phyloP scores from a whole-genome alignment of 2,113 vertebrate species.

The Spilogale gracilis region DNA sequence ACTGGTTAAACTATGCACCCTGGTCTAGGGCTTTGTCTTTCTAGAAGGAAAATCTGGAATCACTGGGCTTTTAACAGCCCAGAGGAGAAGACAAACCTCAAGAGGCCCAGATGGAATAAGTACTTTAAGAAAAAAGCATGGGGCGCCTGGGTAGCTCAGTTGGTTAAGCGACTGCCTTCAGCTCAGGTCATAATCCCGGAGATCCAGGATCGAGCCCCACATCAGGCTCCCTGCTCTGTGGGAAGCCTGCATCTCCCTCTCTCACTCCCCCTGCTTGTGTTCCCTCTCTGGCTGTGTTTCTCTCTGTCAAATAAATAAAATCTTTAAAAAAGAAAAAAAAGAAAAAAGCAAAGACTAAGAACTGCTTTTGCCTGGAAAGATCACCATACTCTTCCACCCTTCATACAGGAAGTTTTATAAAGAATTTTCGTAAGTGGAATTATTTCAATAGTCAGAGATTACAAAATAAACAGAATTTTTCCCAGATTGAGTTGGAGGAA shows the following conservation, averaged over 20 bases:
- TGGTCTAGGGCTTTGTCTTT: background rate
- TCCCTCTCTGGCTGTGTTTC: no score
- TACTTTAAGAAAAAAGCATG: background rate
- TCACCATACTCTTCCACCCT: background rate
- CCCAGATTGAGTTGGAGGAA: constrained; percentile 16
- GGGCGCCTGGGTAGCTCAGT: no score
- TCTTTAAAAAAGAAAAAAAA: background rate
- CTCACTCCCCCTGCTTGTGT: no score
- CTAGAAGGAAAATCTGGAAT: background rate
- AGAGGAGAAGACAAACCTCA: background rate
- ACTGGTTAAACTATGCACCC: background rate
- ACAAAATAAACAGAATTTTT: constrained; percentile 19
- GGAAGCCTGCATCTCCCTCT: no score
- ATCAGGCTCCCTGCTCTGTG: no score
- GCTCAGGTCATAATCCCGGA: no score
- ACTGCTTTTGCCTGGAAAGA: background rate
- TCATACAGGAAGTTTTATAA: constrained; percentile 9
- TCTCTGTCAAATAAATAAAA: no score
- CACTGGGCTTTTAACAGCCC: background rate
- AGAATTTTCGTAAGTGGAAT: background rate
- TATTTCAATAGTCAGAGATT: constrained; percentile 20
- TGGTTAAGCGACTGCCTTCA: no score
- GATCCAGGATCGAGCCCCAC: no score
- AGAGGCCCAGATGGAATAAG: background rate
- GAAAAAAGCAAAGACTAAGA: background rate